These are phyloP conservation scores for Beris chalybata DNA, from an alignment of 2,888 invertebrate genomes.

Conservation along the genomic window DNA sequence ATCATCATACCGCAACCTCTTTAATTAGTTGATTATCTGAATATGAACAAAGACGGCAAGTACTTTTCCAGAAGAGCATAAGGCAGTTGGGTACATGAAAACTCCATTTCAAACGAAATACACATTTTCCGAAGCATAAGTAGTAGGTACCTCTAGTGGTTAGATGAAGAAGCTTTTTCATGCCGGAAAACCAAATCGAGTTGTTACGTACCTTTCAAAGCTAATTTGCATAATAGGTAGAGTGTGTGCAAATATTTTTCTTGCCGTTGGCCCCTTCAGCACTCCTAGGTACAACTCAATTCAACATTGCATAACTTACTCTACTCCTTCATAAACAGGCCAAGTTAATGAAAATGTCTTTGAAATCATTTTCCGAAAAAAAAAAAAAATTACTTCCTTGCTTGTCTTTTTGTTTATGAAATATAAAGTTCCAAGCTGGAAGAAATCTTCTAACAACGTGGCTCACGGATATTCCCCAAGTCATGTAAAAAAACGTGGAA, in stretches of 20 bases:
- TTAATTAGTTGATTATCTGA: no score
- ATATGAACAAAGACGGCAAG: neutral
- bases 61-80: constrained; percentile 11
- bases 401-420: no score
- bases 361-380: neutral
- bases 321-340: neutral
- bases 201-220: constrained; percentile 8
- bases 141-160: neutral
- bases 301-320: neutral
- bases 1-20: no score
- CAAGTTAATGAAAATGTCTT: constrained; percentile 11
- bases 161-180: neutral
- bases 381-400: neutral
- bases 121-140: neutral
- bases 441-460: no score
- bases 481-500: constrained; percentile 7
- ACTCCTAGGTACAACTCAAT: no score
- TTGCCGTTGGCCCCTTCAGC: constrained; percentile 1
- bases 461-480: no score
- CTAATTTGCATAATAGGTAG: constrained; percentile 23
- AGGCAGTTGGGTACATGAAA: constrained; percentile 11
- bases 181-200: constrained; percentile 17
- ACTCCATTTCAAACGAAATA: constrained; percentile 2
- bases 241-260: constrained; percentile 26
- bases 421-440: no score